A percentile compares a stretch with the other conserved stretches of the same genome.
These are phyloP conservation scores for Neodon shergylaensis DNA, from an alignment of 2,113 vertebrate species.

Conservation along the genomic window DNA sequence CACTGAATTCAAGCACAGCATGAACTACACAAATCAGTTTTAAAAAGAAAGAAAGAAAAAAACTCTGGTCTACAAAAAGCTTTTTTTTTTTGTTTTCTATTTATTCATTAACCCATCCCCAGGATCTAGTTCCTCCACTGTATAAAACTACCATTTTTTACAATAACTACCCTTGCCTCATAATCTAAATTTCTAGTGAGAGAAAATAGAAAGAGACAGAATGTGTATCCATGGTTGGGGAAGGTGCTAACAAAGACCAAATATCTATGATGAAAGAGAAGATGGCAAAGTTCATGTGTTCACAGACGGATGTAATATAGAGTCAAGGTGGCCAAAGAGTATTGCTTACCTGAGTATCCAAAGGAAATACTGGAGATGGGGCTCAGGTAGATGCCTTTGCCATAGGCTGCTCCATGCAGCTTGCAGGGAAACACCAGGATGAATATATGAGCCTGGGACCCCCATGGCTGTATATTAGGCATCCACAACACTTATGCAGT, in stretches of 20 bases:
- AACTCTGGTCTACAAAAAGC: neutral
- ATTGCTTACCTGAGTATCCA: constrained; percentile 99
- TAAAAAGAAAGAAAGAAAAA: no score
- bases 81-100: neutral
- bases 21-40: neutral
- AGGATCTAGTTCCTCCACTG: neutral
- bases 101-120: constrained; percentile 15
- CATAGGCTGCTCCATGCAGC: constrained; percentile 99
- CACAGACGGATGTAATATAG: constrained; percentile 64
- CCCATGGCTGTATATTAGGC: constrained; percentile 60
- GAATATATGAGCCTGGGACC: constrained; percentile 74
- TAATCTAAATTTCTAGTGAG: constrained; percentile 36
- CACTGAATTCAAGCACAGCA: neutral
- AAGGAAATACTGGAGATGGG: constrained; percentile 99
- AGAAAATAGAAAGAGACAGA: constrained; percentile 49
- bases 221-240: neutral
- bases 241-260: constrained; percentile 43
- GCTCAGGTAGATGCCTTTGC: constrained; percentile 99
- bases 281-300: constrained; percentile 62
- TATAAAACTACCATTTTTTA: constrained; percentile 6
- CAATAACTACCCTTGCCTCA: neutral
- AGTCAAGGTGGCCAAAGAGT: constrained; percentile 50
- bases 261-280: neutral
- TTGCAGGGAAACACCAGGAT: constrained; percentile 93
- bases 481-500: constrained; percentile 59